Evolutionary conservation across 2,113 vertebrate species (phyloP), one percentile per base, ranked within the genome.

Genomic region (Poicephalus gulielmi): DNA sequence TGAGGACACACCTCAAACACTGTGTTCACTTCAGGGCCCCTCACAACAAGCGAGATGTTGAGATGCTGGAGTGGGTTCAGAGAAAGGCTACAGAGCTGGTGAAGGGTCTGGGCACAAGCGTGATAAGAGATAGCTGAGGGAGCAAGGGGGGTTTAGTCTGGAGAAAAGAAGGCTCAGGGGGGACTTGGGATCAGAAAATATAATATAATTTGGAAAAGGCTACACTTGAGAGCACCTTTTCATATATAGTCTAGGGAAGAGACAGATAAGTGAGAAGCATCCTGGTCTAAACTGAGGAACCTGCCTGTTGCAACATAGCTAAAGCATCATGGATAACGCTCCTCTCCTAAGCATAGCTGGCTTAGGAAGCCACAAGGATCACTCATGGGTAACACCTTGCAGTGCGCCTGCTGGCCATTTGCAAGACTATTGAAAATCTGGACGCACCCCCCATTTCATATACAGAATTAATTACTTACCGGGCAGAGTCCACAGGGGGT

Each of bases 401-500:
- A 22, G 1, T 2, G 3, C 33, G 33, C 55, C 17, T 13, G 20
- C 47, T 78, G 47, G 39, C 28, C 18, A 8, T 37, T 23, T 47
- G 49, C 55, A 73, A 13, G 23, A 39, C 7, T 37, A 27, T 10
- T 75, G 49, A 46, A 25, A 44, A 68, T 17, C 33, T 84, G 50
- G 23, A 49, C 3, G 6, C 35, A 76, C 64, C 55, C 24, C 37
- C 18, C 52, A 52, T 19, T 19, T 59, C 17, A 5, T 6, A 23
- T 5, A 68, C 23, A 68, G 46, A 64, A 50, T 35, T 47, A 60
- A 33, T 30, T 78, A 97, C 98, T 98, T 98, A 99, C 99, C 17
- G 99, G 99, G 91, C 99, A 99, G 85, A 99, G 98, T 74, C 99
- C 99, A 31, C 99, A 99, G 41, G 99, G 99, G 0, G 99, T 98